Conservation (phyloP, 2,113 vertebrate genomes). For the Anser brachyrhynchus region DNA sequence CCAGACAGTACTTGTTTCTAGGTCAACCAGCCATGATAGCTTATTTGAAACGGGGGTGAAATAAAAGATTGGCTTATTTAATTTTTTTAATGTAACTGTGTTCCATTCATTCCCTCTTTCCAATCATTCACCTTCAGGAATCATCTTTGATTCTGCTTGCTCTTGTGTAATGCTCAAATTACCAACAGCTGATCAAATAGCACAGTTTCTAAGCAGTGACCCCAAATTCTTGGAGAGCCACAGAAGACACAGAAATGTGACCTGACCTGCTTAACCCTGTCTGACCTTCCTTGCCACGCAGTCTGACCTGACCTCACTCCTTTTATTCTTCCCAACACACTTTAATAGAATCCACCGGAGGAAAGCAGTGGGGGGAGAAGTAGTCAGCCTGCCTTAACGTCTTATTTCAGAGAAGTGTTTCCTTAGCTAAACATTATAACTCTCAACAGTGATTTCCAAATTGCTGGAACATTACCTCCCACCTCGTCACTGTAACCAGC, state of each 20-base stretch:
- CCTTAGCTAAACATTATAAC: conserved; percentile 37
- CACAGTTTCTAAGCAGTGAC: conserved; percentile 55
- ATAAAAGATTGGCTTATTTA: neutral
- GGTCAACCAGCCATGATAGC: neutral
- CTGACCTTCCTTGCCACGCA: conserved; percentile 53
- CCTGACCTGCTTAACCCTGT: conserved; percentile 70
- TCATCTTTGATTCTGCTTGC: conserved; percentile 71
- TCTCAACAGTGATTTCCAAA: conserved; percentile 46
- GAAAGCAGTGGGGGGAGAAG: conserved; percentile 1
- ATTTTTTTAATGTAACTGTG: neutral
- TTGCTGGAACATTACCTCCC: conserved; percentile 57
- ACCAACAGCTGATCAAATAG: conserved; percentile 81
- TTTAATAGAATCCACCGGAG: conserved; percentile 40
- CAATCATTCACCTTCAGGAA: conserved; percentile 68
- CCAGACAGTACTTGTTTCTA: neutral
- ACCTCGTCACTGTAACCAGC: neutral
- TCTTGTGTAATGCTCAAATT: conserved; percentile 74
- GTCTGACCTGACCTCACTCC: conserved; percentile 39
- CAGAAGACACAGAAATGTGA: conserved; percentile 63
- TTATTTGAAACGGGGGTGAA: conserved; percentile 13
- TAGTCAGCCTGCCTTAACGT: neutral
- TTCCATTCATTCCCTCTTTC: neutral
- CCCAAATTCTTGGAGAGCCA: conserved; percentile 52
- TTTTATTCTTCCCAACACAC: conserved; percentile 47
- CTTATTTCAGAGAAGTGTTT: conserved; percentile 56